Evolutionary conservation across 2,888 invertebrate species (phyloP).

Genomic region (Calameuta idolon): DNA sequence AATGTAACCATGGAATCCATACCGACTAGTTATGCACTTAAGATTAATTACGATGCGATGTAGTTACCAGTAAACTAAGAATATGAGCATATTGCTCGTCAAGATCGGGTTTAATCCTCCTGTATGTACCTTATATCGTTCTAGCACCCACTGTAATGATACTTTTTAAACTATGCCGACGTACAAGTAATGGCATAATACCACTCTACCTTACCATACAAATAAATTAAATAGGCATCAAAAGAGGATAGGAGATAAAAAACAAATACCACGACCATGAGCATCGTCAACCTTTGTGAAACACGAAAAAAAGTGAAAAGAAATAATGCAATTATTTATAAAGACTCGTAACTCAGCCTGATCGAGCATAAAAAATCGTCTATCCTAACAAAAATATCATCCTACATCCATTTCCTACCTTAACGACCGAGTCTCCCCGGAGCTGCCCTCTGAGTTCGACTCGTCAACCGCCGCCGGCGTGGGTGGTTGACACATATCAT

Average conservation of each 20-base stretch:
- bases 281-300: neutral
- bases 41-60: neutral
- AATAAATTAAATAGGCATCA: neutral
- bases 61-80: too few species aligned
- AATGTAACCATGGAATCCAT: conserved; percentile 8
- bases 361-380: conserved; percentile 9
- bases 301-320: neutral
- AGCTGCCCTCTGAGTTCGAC: too few species aligned
- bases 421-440: conserved; percentile 22
- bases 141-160: too few species aligned
- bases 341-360: conserved; percentile 15
- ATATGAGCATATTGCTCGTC: too few species aligned
- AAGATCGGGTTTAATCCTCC: too few species aligned
- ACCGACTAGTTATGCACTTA: neutral
- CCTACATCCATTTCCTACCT: conserved; percentile 1
- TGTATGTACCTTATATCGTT: too few species aligned
- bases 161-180: too few species aligned
- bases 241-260: neutral
- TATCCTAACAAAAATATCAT: neutral
- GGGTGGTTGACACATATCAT: neutral
- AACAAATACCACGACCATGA: neutral
- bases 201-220: too few species aligned
- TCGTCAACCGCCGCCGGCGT: neutral
- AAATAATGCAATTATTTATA: conserved; percentile 17
- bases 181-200: too few species aligned